phyloP scores from a whole-genome alignment of 1,140 invertebrate genomes.

The Papilio aristodemus region DNA sequence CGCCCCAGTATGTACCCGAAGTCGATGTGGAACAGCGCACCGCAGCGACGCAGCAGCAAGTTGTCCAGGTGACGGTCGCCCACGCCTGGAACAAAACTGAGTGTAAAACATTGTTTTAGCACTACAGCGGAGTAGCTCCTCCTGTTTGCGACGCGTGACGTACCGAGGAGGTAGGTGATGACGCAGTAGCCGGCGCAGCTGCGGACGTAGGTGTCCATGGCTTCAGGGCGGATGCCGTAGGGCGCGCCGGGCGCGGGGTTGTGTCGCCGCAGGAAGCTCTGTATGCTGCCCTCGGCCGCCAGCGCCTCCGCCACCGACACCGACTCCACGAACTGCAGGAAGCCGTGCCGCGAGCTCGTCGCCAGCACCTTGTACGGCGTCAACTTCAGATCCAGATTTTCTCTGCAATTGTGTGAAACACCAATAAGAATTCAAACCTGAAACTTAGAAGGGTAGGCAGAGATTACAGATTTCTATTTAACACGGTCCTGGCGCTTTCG shows the following conservation, averaged over 20 bases:
- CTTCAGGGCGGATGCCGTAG: slow-evolving; percentile 94
- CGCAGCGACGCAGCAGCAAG: slow-evolving; percentile 92
- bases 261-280: slow-evolving; percentile 94
- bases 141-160: too few species aligned
- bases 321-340: slow-evolving; percentile 98
- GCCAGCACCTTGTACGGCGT: slow-evolving; percentile 84
- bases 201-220: slow-evolving; percentile 98
- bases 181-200: slow-evolving; percentile 99
- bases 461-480: slow-evolving; percentile 28
- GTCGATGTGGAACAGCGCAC: slow-evolving; percentile 99
- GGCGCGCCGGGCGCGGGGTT: slow-evolving; percentile 92
- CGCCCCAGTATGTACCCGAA: slow-evolving; percentile 99
- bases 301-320: slow-evolving; percentile 95
- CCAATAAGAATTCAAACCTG: background rate
- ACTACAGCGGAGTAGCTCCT: too few species aligned
- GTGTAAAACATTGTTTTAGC: too few species aligned
- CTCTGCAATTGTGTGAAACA: slow-evolving; percentile 34
- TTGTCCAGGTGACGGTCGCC: slow-evolving; percentile 99
- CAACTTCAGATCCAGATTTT: slow-evolving; percentile 53
- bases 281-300: slow-evolving; percentile 91
- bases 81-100: slow-evolving; percentile 84
- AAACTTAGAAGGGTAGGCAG: slow-evolving; percentile 64
- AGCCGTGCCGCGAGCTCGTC: slow-evolving; percentile 97
- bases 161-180: slow-evolving; percentile 95
- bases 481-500: too few species aligned